phyloP scores from a whole-genome alignment of 2,797 vertebrate species.

The Cygnus olor region DNA sequence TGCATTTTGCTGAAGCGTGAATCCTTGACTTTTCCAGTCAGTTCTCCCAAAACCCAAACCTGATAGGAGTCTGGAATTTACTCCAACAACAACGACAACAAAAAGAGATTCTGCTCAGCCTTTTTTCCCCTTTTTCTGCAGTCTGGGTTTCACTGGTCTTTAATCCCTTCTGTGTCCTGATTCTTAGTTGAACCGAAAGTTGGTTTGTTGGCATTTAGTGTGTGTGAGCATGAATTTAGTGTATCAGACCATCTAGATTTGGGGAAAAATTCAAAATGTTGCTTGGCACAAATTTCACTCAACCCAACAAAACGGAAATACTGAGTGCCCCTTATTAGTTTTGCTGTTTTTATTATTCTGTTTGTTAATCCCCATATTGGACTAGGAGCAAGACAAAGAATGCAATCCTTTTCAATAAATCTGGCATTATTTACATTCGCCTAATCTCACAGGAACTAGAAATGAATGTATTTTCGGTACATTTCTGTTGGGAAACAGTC shows the following conservation, averaged over 20 bases:
- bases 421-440: constrained; percentile 36
- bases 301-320: not conserved
- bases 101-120: not conserved
- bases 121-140: not conserved
- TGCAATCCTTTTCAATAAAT: constrained; percentile 25
- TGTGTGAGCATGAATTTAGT: not conserved
- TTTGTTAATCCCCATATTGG: not conserved
- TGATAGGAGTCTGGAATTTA: not conserved
- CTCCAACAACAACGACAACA: not conserved
- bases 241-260: not conserved
- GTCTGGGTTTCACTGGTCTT: not conserved
- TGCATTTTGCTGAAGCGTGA: not conserved
- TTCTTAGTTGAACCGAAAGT: not conserved
- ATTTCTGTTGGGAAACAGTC: constrained; percentile 1
- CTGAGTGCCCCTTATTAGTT: not conserved
- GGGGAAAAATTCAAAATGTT: not conserved
- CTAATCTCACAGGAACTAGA: not conserved
- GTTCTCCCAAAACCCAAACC: not conserved
- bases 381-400: not conserved
- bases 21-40: not conserved
- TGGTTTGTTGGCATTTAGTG: not conserved
- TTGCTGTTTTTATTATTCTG: not conserved
- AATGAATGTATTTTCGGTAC: not conserved
- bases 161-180: not conserved
- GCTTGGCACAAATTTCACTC: not conserved